Base-by-base conservation (phyloP, 2,113 vertebrate genomes). In the Budorcas taxicolor region DNA sequence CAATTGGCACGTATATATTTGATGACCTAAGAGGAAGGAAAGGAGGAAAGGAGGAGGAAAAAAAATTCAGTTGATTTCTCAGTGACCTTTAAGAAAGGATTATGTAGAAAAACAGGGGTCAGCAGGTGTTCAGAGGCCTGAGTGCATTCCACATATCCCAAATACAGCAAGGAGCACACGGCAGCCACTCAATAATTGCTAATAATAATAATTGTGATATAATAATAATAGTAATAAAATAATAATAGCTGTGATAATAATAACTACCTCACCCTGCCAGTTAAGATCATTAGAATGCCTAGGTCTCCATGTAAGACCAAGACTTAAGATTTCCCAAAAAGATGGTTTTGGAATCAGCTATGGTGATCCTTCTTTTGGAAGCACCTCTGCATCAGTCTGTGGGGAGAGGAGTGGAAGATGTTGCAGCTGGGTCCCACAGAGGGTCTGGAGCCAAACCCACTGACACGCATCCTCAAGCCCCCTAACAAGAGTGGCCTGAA, bases 341-440 rank as follows among this genome's bases (percentile, higher is more conserved):
- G 14, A 50, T 4, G 8, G 10, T 64, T 57, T 40, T 60, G 40
- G 14, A 92, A 83, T 58, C 23, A 27, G 50, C 40, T 40, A 47
- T 14, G 47, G 58, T 27, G 62, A 84, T 84, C n/a, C 85, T 90
- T 33, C 74, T 76, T 55, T 89, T 23, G 33, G 94, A 84, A 95
- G 94, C 11, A 19, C 57, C 43, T 64, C 27, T 60, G 19, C 19
- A 7, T 52, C 11, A 29, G 53, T 55, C 76, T 88, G 52, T 64
- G 55, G 83, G 43, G 57, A 71, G 81, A 81, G 74, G 29, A 91
- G 76, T 29, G 64, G 25, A 87, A 84, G 13, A 57, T 25, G 52
- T 71, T 52, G 55, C 33, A 25, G 50, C 33, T n/a, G 62, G 36
- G 10, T 43, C 60, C 82, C 33, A 45, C 7, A 45, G 81, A 87